Conservation (phyloP, 2,797 vertebrate genomes). For the Spea hammondii region DNA sequence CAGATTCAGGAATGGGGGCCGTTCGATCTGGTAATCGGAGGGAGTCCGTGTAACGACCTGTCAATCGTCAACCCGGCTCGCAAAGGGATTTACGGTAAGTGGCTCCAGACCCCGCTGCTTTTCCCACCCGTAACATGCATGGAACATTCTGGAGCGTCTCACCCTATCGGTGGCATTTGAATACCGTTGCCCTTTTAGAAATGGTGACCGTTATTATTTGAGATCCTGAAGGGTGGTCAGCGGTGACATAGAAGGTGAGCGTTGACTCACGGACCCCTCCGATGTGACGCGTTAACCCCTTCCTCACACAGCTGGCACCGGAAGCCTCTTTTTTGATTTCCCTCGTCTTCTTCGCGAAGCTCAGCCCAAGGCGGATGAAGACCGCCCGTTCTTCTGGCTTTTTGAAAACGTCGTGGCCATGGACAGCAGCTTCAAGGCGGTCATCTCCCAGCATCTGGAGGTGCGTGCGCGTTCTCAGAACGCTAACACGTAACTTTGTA, state of each 20-base stretch:
- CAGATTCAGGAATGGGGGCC: constrained; percentile 96
- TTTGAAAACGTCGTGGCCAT: constrained; percentile 98
- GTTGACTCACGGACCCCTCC: no score
- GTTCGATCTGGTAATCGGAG: constrained; percentile 92
- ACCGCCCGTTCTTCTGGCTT: constrained; percentile 96
- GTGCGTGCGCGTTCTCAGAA: constrained; percentile 60
- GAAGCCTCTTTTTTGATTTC: constrained; percentile 95
- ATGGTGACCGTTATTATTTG: no score
- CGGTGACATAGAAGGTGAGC: no score
- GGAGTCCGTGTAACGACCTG: constrained; percentile 95
- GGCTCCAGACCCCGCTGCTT: no score
- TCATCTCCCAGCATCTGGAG: constrained; percentile 96
- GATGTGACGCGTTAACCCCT: background rate
- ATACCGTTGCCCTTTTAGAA: no score
- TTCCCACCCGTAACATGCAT: no score
- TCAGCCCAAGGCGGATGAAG: constrained; percentile 85
- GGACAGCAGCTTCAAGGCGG: constrained; percentile 94
- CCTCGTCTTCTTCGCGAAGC: constrained; percentile 94
- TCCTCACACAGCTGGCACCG: constrained; percentile 83
- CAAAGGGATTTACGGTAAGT: constrained; percentile 90
- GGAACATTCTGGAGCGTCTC: no score
- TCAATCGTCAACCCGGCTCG: constrained; percentile 92
- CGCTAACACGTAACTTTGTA: no score
- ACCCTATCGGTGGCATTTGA: no score
- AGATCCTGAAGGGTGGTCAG: no score